phyloP scores from a whole-genome alignment of 2,888 invertebrate genomes.

The Synergus umbraculus region DNA sequence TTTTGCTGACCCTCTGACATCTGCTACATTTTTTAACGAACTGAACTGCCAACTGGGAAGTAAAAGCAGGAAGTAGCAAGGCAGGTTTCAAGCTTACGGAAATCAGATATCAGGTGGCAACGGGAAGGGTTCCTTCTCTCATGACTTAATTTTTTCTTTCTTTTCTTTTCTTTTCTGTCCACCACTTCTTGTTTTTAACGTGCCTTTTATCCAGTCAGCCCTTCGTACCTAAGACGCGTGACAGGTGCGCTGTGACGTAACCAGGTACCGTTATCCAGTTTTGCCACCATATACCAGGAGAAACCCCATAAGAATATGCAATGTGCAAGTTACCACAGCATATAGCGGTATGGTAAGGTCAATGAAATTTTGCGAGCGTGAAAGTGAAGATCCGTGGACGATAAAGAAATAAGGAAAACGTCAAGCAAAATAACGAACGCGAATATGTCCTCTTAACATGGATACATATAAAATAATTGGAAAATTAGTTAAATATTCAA shows the following conservation, averaged over 20 bases:
- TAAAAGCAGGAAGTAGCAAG: background rate
- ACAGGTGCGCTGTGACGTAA: constrained; percentile 74
- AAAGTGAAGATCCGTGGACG: constrained; percentile 50
- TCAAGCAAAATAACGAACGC: background rate
- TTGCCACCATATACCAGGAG: constrained; percentile 58
- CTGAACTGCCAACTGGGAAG: background rate
- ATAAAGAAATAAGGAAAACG: background rate
- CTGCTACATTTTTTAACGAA: background rate
- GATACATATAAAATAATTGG: background rate
- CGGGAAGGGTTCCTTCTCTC: constrained; percentile 37
- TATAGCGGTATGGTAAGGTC: constrained; percentile 45
- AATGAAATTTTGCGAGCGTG: constrained; percentile 52
- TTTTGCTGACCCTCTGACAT: background rate
- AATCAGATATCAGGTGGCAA: constrained; percentile 67
- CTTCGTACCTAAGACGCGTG: constrained; percentile 65
- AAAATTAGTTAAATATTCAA: background rate
- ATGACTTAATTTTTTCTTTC: constrained; percentile 29
- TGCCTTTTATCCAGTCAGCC: constrained; percentile 55
- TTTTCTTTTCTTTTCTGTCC: constrained; percentile 49
- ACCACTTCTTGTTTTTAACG: constrained; percentile 44
- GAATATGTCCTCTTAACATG: constrained; percentile 1
- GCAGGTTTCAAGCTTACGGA: constrained; percentile 61
- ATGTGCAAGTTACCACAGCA: constrained; percentile 33
- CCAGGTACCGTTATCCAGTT: constrained; percentile 68
- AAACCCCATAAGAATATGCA: constrained; percentile 66